Evolutionary conservation across 1,140 invertebrate genomes (phyloP).

Genomic region (Cotesia chilonis): DNA sequence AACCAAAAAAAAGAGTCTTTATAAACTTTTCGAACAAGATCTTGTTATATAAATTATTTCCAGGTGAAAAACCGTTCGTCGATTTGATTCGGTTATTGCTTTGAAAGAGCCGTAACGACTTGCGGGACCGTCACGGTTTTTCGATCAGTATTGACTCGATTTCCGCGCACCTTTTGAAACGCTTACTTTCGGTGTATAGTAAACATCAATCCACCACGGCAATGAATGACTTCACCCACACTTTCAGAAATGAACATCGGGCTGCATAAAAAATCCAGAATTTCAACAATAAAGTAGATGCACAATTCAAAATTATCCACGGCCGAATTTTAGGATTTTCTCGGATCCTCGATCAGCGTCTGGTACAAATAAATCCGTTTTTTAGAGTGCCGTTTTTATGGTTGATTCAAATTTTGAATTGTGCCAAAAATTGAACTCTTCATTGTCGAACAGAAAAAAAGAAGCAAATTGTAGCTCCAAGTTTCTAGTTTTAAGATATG

Average conservation of each 20-base stretch:
- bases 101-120: conserved; percentile 42
- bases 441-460: too few relatives aligned
- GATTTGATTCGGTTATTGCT: conserved; percentile 50
- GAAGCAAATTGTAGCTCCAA: too few relatives aligned
- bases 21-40: too few relatives aligned
- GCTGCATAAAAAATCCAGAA: neutral
- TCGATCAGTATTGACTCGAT: conserved; percentile 50
- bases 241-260: neutral
- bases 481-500: too few relatives aligned
- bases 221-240: neutral
- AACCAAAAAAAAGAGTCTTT: too few relatives aligned
- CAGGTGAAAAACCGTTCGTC: neutral
- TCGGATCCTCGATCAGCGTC: neutral
- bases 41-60: too few relatives aligned
- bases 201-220: conserved; percentile 34
- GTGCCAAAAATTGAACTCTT: too few relatives aligned
- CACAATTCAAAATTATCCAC: conserved; percentile 6
- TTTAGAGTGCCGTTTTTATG: too few relatives aligned
- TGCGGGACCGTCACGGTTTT: conserved; percentile 54
- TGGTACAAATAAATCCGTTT: too few relatives aligned
- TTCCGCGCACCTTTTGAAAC: conserved; percentile 53
- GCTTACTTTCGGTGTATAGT: conserved; percentile 46
- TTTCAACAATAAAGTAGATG: neutral
- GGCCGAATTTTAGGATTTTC: neutral
- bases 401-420: too few relatives aligned